Evolutionary conservation across 2,113 vertebrate species (phyloP), one percentile per base, ranked within the genome.

Genomic region (Psilopogon haemacephalus): DNA sequence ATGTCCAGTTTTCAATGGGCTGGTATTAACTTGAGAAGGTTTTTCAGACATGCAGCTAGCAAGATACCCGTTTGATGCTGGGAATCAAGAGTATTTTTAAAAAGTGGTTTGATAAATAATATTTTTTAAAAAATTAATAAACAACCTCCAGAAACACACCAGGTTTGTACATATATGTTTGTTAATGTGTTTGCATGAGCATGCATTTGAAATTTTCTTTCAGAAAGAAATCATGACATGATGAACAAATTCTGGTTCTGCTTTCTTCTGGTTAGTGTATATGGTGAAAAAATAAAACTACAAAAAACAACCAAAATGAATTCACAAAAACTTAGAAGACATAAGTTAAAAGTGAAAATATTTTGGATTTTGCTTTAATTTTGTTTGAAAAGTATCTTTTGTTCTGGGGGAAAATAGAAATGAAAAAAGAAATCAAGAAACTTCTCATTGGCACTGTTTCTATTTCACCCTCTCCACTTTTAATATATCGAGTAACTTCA

Each of bases 91-190:
- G n/a, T 59, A 21, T 65, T 42, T 71, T 37, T 1, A 62, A 92
- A 73, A 44, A 52, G 0, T 8, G 2, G 8, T 28, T 23, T 12
- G 6, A 32, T 2, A 15, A 21, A n/a, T n/a, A n/a, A n/a, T n/a
- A n/a, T n/a, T n/a, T n/a, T n/a, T n/a, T n/a, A 84, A 46, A 55
- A 42, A 23, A 50, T 5, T 58, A 7, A 28, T 6, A 50, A 6
- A 63, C 5, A 15, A 42, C 23, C 6, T 84, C 19, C 37, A 32
- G 42, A 85, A 86, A 52, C 5, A 3, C 30, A 3, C 6, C 8
- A 30, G 14, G 50, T 79, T 80, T 40, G 14, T 59, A 55, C 5
- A 8, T 11, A 2, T 11, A 11, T 24, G 5, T 50, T 85, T 59
- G 15, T 40, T 58, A 46, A 20, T 4, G 8, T 27, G 7, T 17